These are phyloP conservation scores for Rhinogobio ventralis DNA, from an alignment of 2,797 vertebrate genomes.

Conservation along the genomic window DNA sequence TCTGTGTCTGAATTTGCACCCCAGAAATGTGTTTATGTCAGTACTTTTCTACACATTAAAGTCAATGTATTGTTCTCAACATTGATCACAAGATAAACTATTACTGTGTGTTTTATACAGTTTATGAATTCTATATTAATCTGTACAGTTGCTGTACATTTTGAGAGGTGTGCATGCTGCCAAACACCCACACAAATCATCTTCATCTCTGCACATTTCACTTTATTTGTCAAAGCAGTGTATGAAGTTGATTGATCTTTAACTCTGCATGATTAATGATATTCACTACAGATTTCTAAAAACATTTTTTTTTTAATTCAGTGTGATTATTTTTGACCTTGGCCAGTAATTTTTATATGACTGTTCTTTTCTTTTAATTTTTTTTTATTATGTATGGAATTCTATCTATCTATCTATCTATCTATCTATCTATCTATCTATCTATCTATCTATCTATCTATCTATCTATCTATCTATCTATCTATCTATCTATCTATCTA, in stretches of 20 bases:
- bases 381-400: too few relatives aligned
- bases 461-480: too few relatives aligned
- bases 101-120: neutral
- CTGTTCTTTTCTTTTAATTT: too few relatives aligned
- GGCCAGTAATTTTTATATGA: too few relatives aligned
- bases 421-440: too few relatives aligned
- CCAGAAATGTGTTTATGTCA: conserved; percentile 20
- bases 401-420: too few relatives aligned
- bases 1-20: neutral
- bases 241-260: neutral
- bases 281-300: neutral
- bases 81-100: conserved; percentile 1
- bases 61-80: neutral
- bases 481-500: too few relatives aligned
- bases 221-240: neutral
- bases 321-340: too few relatives aligned
- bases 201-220: neutral
- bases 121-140: conserved; percentile 15
- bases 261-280: neutral
- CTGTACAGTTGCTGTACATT: conserved; percentile 1
- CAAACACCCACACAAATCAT: neutral
- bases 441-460: too few relatives aligned
- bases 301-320: too few relatives aligned
- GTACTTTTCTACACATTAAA: neutral
- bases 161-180: neutral